phyloP scores from a whole-genome alignment of 2,797 vertebrate genomes.

The Hippoglossus hippoglossus region DNA sequence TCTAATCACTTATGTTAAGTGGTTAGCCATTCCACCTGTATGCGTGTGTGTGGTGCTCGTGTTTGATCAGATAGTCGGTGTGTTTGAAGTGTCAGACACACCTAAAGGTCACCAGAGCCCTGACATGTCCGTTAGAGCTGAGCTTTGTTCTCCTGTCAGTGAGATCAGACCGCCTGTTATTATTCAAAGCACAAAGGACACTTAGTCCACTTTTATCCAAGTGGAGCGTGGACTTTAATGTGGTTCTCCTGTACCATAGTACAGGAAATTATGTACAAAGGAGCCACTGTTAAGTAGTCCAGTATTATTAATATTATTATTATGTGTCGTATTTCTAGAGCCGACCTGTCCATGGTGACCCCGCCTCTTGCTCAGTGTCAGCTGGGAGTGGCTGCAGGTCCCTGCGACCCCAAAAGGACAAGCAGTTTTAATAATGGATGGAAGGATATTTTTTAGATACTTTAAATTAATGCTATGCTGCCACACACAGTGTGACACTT shows the following conservation, averaged over 20 bases:
- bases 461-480: not conserved
- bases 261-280: not conserved
- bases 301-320: not conserved
- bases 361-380: too few species aligned
- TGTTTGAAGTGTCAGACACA: slow-evolving; percentile 58
- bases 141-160: slow-evolving; percentile 52
- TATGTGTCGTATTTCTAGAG: too few species aligned
- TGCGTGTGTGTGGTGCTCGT: not conserved
- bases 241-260: too few species aligned
- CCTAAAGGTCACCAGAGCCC: slow-evolving; percentile 61
- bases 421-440: too few species aligned
- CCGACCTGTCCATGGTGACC: too few species aligned
- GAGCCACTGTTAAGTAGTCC: not conserved
- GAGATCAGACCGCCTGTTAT: slow-evolving; percentile 47
- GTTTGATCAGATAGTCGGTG: slow-evolving; percentile 28
- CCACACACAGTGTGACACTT: not conserved
- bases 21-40: not conserved
- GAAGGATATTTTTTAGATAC: too few species aligned
- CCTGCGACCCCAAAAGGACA: too few species aligned
- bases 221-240: not conserved
- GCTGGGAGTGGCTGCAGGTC: too few species aligned
- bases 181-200: slow-evolving; percentile 37
- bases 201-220: slow-evolving; percentile 21
- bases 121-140: slow-evolving; percentile 29
- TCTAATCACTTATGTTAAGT: not conserved